Evolutionary conservation across 1,140 invertebrate genomes (phyloP), one percentile per base, ranked within the genome.

Genomic region (Drosophila persimilis): DNA sequence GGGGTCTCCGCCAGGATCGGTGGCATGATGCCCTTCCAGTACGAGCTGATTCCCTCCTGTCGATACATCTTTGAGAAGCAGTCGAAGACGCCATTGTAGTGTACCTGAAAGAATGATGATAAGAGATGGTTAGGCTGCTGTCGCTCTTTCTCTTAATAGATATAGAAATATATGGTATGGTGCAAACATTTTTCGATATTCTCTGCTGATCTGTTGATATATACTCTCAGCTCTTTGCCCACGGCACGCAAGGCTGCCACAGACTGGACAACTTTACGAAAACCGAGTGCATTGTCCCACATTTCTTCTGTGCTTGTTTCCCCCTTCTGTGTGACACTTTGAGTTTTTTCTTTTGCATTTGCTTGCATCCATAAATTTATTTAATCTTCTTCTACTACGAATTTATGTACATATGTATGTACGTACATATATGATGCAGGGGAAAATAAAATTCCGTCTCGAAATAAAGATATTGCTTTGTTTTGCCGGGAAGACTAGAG

Each of bases 1-100:
- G 97, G 98, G 31, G 97, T 98, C 93, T 99, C 97, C n/a, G 96
- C 97, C 57, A 98, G 89, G 83, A 98, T 95, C 8, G 97, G 97
- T 3, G 97, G 97, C 69, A 98, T 74, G 77, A 98, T 97, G 62
- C 97, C 97, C 93, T 98, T 98, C 94, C 96, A 98, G 92, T 96
- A 97, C 24, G 96, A 95, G 60, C 94, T 92, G 2, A 96, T 39
- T 4, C 97, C 97, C 94, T 99, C 97, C 80, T 94, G 93, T 84
- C 91, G 94, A 73, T 97, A 96, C 95, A 98, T 98, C 93, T 98
- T 98, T 60, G 91, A 92, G 90, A 98, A 95, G 92, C 97, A 98
- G 90, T 98, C 97, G 45, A 94, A 92, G 41, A 98, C 94, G 20
- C 97, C 97, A 86, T 92, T 94, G 80, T 97, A 97, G 86, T 95